These are phyloP conservation scores for Drosophila suzukii DNA, from an alignment of 1,140 invertebrate species.

Conservation along the genomic window DNA sequence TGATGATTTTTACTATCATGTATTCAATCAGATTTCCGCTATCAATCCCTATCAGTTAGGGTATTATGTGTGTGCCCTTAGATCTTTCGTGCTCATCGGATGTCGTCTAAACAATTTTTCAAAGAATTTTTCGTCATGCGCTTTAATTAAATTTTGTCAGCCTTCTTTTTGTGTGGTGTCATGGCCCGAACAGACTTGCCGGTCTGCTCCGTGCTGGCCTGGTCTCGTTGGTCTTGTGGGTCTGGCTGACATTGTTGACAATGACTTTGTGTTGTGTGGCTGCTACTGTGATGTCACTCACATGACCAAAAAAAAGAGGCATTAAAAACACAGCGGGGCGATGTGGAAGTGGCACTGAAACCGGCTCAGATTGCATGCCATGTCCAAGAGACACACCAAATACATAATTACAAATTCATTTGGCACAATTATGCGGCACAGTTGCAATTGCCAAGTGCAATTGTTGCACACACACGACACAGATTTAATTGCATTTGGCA, in stretches of 20 bases:
- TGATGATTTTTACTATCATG: not conserved
- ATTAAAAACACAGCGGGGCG: conserved; percentile 24
- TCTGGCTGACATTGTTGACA: conserved; percentile 51
- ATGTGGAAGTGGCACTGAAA: conserved; percentile 8
- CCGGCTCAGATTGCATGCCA: conserved; percentile 56
- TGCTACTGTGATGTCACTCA: conserved; percentile 60
- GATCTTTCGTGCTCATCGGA: conserved; percentile 13
- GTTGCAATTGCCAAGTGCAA: conserved; percentile 62
- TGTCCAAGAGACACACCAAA: conserved; percentile 51
- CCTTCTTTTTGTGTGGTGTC: conserved; percentile 70
- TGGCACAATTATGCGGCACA: conserved; percentile 82
- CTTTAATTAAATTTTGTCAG: conserved; percentile 80
- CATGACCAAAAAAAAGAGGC: conserved; percentile 42
- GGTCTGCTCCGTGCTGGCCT: conserved; percentile 22
- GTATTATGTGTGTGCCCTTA: conserved; percentile 30
- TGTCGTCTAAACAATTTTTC: conserved; percentile 54
- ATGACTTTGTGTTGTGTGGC: conserved; percentile 55
- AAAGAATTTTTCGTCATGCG: conserved; percentile 72
- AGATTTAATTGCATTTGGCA: conserved; percentile 81
- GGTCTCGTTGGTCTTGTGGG: conserved; percentile 18
- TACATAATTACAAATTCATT: conserved; percentile 83
- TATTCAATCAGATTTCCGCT: not conserved
- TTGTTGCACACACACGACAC: conserved; percentile 59
- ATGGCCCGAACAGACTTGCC: conserved; percentile 44
- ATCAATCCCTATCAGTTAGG: conserved; percentile 15